Evolutionary conservation across 92 coral and sea anemone genomes (phyloP), one percentile per base, ranked within the genome.

Genomic region (Epizoanthus ramosus): DNA sequence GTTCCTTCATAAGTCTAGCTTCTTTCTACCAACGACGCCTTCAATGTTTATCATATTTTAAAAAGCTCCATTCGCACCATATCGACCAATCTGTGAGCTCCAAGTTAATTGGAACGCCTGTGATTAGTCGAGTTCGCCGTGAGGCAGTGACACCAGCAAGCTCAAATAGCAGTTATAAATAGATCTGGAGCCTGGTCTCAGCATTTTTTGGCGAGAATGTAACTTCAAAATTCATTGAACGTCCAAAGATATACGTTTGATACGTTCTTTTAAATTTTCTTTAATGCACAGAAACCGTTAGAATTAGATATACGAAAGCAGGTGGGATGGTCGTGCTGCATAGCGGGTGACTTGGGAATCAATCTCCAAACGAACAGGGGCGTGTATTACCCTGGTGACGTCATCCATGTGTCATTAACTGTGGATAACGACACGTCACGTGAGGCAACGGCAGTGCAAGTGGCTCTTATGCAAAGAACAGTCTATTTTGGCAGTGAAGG

Each of bases 341-440:
- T 80, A 56, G 66, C 88, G 52, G 97, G 89, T 24, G 85, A 74
- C 17, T 68, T 92, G 33, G 74, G 66, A 31, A 60, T 92, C 17
- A 85, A 72, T 21, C 92, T 91, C 50, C 85, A 79, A 50, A 85
- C 81, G 6, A 76, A 88, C 68, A 87, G 80, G 74, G 80, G 88
- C 31, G 87, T 85, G 4, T 92, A 90, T 75, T 61, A 43, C 70
- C 88, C 85, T 58, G 92, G 97, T 64, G 92, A 92, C 53, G 86
- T 80, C 75, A 90, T 92, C 16, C 73, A 79, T 18, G 22, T 86
- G 6, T 67, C 66, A 3, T 70, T 90, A 0, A 35, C 87, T 65
- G 71, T 88, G 58, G 86, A 83, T 22, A 87, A 89, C 72, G 87
- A 75, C 73, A 81, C 91, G 16, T 47, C 79, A 41, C 84, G 86